Evolutionary conservation across 2,797 vertebrate genomes (phyloP).

Genomic region (Hafferia zeledoni): DNA sequence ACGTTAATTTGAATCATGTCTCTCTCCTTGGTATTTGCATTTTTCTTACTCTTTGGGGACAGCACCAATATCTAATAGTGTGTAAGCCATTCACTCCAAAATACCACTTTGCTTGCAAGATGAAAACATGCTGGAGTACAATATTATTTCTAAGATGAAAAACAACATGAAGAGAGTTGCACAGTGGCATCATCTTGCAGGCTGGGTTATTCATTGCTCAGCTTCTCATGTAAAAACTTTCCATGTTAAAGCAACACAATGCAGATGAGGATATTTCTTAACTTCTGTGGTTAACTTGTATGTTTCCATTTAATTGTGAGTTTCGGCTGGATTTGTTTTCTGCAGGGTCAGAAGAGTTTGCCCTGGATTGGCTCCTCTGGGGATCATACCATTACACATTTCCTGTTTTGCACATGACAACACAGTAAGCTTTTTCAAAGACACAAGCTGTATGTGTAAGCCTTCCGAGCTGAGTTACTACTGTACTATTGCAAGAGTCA

Average conservation of each 20-base stretch:
- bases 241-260: background rate
- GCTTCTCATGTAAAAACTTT: background rate
- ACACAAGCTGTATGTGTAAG: background rate
- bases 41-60: background rate
- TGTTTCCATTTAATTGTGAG: background rate
- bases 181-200: background rate
- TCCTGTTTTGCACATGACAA: constrained; percentile 59
- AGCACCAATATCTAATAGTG: background rate
- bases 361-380: background rate
- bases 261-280: background rate
- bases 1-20: background rate
- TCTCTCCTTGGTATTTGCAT: background rate
- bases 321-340: background rate
- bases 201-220: background rate
- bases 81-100: background rate
- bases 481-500: background rate
- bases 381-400: background rate
- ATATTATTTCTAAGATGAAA: background rate
- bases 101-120: background rate
- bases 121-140: background rate
- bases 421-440: constrained; percentile 36
- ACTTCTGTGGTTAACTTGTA: background rate
- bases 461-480: background rate
- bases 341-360: constrained; percentile 11
- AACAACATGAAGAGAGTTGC: background rate